phyloP scores from a whole-genome alignment of 2,888 invertebrate genomes.

The Agrilus biguttatus region DNA sequence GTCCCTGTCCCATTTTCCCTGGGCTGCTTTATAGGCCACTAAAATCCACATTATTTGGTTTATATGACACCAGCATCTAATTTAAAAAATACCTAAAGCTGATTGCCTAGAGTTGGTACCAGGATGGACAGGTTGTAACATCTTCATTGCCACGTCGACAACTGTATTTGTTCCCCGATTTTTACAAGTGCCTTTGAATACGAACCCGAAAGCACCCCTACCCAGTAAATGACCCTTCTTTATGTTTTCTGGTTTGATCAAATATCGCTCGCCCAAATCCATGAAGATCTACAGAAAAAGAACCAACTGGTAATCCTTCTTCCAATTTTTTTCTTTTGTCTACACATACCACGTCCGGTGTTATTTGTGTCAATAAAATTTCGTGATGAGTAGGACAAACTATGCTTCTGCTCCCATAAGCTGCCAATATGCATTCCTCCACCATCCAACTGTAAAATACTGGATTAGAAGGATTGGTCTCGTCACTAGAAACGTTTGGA shows the following conservation, averaged over 20 bases:
- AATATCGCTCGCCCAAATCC: constrained; percentile 69
- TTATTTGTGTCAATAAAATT: constrained; percentile 61
- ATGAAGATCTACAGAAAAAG: constrained; percentile 50
- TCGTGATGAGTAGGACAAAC: constrained; percentile 71
- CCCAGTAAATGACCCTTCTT: constrained; percentile 66
- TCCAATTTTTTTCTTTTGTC: background rate
- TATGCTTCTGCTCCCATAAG: constrained; percentile 55
- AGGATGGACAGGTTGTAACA: constrained; percentile 87
- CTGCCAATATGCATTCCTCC: constrained; percentile 88
- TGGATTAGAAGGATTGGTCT: constrained; percentile 17
- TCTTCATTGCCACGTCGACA: constrained; percentile 81
- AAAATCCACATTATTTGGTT: constrained; percentile 1
- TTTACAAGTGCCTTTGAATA: constrained; percentile 68
- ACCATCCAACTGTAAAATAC: constrained; percentile 73
- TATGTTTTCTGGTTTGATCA: constrained; percentile 73
- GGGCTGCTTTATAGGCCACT: constrained; percentile 29
- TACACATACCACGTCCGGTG: constrained; percentile 71
- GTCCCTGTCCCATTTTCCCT: constrained; percentile 89
- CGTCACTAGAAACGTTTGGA: constrained; percentile 33
- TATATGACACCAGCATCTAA: constrained; percentile 29
- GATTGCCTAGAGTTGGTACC: constrained; percentile 53
- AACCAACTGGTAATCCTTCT: background rate
- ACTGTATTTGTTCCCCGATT: constrained; percentile 39
- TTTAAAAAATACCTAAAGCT: constrained; percentile 29
- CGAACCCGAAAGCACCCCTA: constrained; percentile 97